Evolutionary conservation across 2,113 vertebrate species (phyloP), one percentile per base, ranked within the genome.

Genomic region (Oceanodroma tethys): DNA sequence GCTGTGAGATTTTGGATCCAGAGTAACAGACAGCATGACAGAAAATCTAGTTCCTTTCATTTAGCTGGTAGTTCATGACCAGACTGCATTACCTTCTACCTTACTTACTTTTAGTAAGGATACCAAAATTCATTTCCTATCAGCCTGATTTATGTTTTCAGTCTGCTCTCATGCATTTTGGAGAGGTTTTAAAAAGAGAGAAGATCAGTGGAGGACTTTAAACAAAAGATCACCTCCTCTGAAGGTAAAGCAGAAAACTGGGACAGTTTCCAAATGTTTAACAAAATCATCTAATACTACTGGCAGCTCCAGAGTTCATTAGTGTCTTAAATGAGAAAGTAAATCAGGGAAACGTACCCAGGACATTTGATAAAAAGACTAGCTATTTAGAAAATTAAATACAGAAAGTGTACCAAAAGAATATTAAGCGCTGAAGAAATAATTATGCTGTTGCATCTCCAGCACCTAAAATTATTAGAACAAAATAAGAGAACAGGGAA

Each of bases 201-300:
- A 95, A 97, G 95, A 97, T 97, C 97, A 97, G 95, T 96, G 84
- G 81, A 94, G 68, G 70, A 93, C 96, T 96, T 98, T 68, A 93
- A 95, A 96, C 88, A 86, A 96, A 95, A 97, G 81, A 96, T 95
- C 92, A 97, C 88, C 93, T 96, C 93, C 82, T 97, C 93, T 96
- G 97, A 98, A 98, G 97, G 97, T 98, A 96, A 98, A 97, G 88
- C 96, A 95, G 94, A 97, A 97, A 97, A 97, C 97, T 95, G 93
- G 98, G 97, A 92, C 93, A 95, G 72, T 76, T 93, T 97, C 97
- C 98, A 98, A 98, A 92, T 82, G 90, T 96, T 98, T 94, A 96
- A 96, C 95, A 95, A 98, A 98, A 97, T 95, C 95, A 96, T 90
- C 96, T 93, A 96, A 96, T 84, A 91, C 76, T 95, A 62, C 95